phyloP scores from a whole-genome alignment of 1,140 invertebrate species.

The Marisa cornuarietis region DNA sequence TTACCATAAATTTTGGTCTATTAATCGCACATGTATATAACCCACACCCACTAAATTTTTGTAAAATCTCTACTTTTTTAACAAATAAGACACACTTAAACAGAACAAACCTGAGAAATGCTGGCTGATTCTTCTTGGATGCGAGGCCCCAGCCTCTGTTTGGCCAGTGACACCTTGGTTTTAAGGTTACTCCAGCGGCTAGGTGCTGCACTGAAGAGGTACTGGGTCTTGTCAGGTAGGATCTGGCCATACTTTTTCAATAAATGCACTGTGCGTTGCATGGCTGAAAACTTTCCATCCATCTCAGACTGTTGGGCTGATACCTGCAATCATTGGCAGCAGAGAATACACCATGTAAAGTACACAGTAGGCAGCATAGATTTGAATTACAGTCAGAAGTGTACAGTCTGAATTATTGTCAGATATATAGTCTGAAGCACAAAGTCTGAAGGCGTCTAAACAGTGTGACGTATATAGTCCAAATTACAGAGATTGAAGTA shows the following conservation, averaged over 20 bases:
- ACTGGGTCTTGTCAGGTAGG: conserved; percentile 57
- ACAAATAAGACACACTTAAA: no score
- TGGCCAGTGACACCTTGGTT: conserved; percentile 65
- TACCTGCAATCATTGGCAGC: conserved; percentile 43
- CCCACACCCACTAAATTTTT: no score
- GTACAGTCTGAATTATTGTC: no score
- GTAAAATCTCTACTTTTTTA: no score
- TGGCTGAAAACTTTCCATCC: conserved; percentile 65
- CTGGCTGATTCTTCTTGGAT: conserved; percentile 66
- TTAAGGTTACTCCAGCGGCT: conserved; percentile 64
- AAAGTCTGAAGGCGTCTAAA: no score
- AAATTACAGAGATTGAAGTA: no score
- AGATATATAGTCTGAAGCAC: no score
- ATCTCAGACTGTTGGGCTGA: conserved; percentile 64
- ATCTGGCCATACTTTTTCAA: conserved; percentile 65
- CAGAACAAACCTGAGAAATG: conserved; percentile 55
- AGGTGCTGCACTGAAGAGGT: conserved; percentile 60
- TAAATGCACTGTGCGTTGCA: conserved; percentile 62
- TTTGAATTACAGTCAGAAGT: no score
- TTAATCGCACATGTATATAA: no score
- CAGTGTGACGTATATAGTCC: no score
- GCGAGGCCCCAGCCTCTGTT: conserved; percentile 65
- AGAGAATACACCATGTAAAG: neutral
- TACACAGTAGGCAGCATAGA: no score
- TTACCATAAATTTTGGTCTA: no score